Evolutionary conservation across 2,113 vertebrate genomes (phyloP).

Genomic region (Brachyhypopomus gauderio): DNA sequence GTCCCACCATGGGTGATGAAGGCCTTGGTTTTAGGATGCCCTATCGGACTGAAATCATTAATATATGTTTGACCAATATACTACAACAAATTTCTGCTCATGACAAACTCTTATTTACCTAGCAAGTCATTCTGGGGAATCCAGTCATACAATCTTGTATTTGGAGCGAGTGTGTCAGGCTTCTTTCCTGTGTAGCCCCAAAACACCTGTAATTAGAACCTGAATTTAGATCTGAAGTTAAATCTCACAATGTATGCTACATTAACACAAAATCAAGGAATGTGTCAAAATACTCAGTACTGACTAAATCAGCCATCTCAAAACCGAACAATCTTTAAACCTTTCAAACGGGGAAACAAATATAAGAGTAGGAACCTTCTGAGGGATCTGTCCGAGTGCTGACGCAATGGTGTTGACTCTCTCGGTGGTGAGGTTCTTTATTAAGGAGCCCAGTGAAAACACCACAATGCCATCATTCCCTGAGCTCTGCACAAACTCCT

Average conservation of each 20-base stretch:
- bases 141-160: slow-evolving; percentile 82
- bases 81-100: not conserved
- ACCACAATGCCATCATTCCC: slow-evolving; percentile 80
- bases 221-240: too few species aligned
- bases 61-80: too few species aligned
- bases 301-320: too few species aligned
- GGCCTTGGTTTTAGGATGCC: slow-evolving; percentile 84
- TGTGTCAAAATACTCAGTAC: too few species aligned
- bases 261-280: too few species aligned
- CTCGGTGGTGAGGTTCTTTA: slow-evolving; percentile 77
- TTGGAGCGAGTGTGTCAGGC: slow-evolving; percentile 77
- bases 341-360: too few species aligned
- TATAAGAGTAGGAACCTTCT: slow-evolving; percentile 71
- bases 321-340: too few species aligned
- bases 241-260: too few species aligned
- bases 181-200: slow-evolving; percentile 83
- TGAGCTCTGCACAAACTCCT: slow-evolving; percentile 83
- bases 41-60: slow-evolving; percentile 58
- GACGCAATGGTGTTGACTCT: slow-evolving; percentile 77
- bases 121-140: slow-evolving; percentile 89
- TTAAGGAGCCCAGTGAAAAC: slow-evolving; percentile 82
- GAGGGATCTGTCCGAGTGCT: slow-evolving; percentile 80
- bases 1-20: slow-evolving; percentile 91
- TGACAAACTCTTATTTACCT: slow-evolving; percentile 65
- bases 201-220: slow-evolving; percentile 75